Conservation (phyloP, 2,888 invertebrate species). For the Ypsolopha scabrella region DNA sequence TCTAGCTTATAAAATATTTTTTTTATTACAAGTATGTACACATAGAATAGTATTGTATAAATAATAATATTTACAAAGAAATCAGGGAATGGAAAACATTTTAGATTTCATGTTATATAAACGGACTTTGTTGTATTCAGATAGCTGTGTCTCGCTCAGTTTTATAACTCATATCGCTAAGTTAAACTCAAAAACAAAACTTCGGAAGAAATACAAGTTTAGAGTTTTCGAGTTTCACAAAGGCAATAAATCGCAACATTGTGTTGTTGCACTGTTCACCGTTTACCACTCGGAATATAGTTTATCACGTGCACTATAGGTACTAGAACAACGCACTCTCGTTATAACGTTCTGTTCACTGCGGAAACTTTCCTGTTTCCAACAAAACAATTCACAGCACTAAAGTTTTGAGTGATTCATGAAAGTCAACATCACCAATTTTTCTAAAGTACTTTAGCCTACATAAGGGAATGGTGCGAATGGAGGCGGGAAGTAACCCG, state of each 20-base stretch:
- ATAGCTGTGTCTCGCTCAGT: neutral
- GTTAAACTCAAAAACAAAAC: constrained; percentile 28
- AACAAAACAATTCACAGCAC: constrained; percentile 37
- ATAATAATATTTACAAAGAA: constrained; percentile 55
- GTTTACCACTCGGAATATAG: constrained; percentile 50
- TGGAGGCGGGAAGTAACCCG: constrained; percentile 82
- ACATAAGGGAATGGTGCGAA: constrained; percentile 83
- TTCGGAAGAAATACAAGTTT: constrained; percentile 44
- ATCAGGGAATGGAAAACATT: constrained; percentile 6
- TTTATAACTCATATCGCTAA: constrained; percentile 15
- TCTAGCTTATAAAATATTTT: neutral
- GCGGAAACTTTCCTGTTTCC: constrained; percentile 26
- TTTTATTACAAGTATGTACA: constrained; percentile 32
- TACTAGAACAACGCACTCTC: constrained; percentile 29
- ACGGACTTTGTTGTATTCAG: neutral
- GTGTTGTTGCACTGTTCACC: constrained; percentile 43
- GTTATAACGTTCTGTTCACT: constrained; percentile 31
- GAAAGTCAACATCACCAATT: constrained; percentile 2
- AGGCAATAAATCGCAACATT: constrained; percentile 47
- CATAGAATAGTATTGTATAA: constrained; percentile 33
- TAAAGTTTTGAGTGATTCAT: constrained; percentile 12
- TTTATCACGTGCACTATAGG: constrained; percentile 41
- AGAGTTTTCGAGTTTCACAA: constrained; percentile 51
- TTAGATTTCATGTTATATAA: neutral
- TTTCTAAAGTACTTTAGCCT: constrained; percentile 57